Percentiles rank a stretch among this genome's conserved stretches.
phyloP scores from a whole-genome alignment of 2,113 vertebrate genomes.

The Tursiops truncatus region DNA sequence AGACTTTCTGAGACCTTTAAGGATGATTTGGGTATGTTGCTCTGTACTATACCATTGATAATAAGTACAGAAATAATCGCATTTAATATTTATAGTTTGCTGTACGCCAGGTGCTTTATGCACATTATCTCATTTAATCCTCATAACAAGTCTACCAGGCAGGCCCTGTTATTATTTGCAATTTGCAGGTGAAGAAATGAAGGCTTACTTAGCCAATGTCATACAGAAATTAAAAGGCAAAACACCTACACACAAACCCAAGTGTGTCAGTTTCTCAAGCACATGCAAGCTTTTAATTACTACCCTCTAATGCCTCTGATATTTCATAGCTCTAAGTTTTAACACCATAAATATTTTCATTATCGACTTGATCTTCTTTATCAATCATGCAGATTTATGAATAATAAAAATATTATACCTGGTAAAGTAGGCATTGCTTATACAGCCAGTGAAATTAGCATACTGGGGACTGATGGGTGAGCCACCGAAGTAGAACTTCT shows the following conservation, averaged over 20 bases:
- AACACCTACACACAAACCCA: background rate
- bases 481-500: slow-evolving; percentile 94
- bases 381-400: background rate
- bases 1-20: slow-evolving; percentile 1
- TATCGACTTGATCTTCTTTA: background rate
- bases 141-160: background rate
- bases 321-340: background rate
- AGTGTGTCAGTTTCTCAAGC: background rate
- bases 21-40: background rate
- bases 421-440: slow-evolving; percentile 95
- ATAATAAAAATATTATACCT: slow-evolving; percentile 83
- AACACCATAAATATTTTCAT: slow-evolving; percentile 5
- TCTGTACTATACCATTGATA: background rate
- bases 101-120: background rate
- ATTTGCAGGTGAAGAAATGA: slow-evolving; percentile 4
- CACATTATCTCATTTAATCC: background rate
- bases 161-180: background rate
- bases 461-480: slow-evolving; percentile 87
- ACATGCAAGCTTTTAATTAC: background rate
- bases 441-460: slow-evolving; percentile 96
- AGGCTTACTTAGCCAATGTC: background rate
- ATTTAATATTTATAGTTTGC: background rate
- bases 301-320: background rate
- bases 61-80: background rate
- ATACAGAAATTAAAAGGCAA: background rate